These are phyloP conservation scores for Malthinus flaveolus DNA, from an alignment of 2,888 invertebrate genomes.

Conservation along the genomic window DNA sequence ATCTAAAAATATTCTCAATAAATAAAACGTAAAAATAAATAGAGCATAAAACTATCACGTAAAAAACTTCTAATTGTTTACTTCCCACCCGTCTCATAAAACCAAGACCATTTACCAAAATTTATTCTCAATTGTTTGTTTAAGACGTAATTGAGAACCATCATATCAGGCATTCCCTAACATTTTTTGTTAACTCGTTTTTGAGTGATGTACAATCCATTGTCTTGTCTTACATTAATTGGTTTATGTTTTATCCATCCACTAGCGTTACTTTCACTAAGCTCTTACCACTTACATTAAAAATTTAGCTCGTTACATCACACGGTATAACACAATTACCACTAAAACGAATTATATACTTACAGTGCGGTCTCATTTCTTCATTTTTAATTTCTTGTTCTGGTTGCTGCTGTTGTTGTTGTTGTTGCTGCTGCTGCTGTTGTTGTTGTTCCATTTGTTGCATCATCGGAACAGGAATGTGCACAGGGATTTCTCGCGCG, in stretches of 20 bases:
- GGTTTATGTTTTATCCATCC: too few relatives aligned
- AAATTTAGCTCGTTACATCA: too few relatives aligned
- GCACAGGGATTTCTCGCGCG: slow-evolving; percentile 50
- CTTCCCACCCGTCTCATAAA: too few relatives aligned
- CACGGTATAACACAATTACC: background rate
- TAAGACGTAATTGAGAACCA: too few relatives aligned
- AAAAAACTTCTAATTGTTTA: background rate
- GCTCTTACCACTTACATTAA: background rate
- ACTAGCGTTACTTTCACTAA: background rate
- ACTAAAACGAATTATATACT: slow-evolving; percentile 50
- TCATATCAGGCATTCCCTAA: too few relatives aligned
- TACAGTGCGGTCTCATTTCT: slow-evolving; percentile 75
- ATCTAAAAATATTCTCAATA: slow-evolving; percentile 56
- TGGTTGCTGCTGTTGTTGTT: slow-evolving; percentile 19
- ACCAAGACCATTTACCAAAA: too few relatives aligned
- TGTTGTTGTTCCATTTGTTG: slow-evolving; percentile 36
- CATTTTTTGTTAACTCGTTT: background rate
- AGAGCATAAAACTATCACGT: too few relatives aligned
- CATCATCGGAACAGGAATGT: slow-evolving; percentile 54
- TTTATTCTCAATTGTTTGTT: too few relatives aligned
- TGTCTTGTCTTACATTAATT: too few relatives aligned
- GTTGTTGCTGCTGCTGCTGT: slow-evolving; percentile 48
- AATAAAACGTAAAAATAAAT: too few relatives aligned
- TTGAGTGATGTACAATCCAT: too few relatives aligned
- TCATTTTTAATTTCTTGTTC: slow-evolving; percentile 40